Base-by-base conservation (phyloP, 2,888 invertebrate genomes). In the Anthrax anthrax region DNA sequence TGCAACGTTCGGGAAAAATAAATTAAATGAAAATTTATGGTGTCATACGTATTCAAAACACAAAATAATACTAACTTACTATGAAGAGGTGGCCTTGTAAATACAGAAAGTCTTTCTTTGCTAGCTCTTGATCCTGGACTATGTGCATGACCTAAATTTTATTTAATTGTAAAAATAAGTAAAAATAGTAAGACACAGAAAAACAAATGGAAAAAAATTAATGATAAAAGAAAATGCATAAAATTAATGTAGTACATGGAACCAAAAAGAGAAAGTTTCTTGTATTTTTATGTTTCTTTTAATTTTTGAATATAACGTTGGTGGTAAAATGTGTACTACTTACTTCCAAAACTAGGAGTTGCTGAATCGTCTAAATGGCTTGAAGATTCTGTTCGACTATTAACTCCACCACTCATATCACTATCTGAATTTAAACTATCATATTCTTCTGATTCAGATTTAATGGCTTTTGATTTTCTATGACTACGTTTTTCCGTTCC, bases 51-150 rank as follows among this genome's bases (percentile, higher is more conserved):
- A 32, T 32, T 32, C 29, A 32, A 32, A 32, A 32, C n/a, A 36
- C 6, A 63, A 65, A 63, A 59, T 66, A 71, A 72, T 73, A 73
- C 73, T 73, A 73, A 73, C 73, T 73, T 73, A 73, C 73, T 73
- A 69, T 73, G 73, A 67, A 72, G 73, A 58, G 66, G 60, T 50
- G 71, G 69, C 63, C 71, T 69, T 56, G 70, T 69, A 51, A 72
- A 70, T 44, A 71, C 65, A 54, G 71, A 70, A 53, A 71, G 60
- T 53, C 70, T 68, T 52, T 72, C 72, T 56, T 71, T 71, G 51
- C 64, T 67, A 39, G 60, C 57, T 37, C 66, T 61, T 47, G 60
- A 59, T 2, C 56, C 55, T 2, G 67, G 67, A 50, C 70, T 70
- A 50, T 69, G 69, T 0, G 56, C 58, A 53, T 62, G 63, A 18